Percentiles rank a stretch among this genome's conserved stretches.
These are phyloP conservation scores for Ceratosolen fusciceps DNA, from an alignment of 1,140 invertebrate species.

Conservation along the genomic window DNA sequence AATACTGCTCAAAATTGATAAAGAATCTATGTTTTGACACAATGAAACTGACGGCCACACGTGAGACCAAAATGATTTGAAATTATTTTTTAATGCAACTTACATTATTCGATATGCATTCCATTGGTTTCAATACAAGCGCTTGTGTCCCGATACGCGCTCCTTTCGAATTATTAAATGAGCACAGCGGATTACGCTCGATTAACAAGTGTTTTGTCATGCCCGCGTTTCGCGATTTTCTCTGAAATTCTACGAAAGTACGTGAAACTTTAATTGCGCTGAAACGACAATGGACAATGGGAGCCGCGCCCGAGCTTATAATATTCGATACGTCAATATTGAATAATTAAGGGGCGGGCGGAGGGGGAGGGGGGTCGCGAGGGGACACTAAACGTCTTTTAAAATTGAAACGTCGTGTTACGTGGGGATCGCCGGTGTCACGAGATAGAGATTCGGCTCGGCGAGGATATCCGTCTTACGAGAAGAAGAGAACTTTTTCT, in stretches of 20 bases:
- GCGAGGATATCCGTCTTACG: neutral
- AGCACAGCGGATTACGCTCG: neutral
- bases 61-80: neutral
- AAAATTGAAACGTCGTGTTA: too few relatives aligned
- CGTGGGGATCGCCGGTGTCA: too few relatives aligned
- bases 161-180: neutral
- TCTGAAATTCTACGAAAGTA: too few relatives aligned
- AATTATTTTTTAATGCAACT: neutral
- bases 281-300: too few relatives aligned
- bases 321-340: too few relatives aligned
- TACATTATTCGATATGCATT: neutral
- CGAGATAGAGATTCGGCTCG: neutral
- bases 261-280: too few relatives aligned
- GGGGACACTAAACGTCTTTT: too few relatives aligned
- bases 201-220: neutral
- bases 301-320: too few relatives aligned
- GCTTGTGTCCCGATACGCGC: neutral
- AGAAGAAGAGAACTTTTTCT: neutral
- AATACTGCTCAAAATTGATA: conserved; percentile 16
- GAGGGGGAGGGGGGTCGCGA: too few relatives aligned
- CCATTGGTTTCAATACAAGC: neutral
- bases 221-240: too few relatives aligned
- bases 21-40: conserved; percentile 9
- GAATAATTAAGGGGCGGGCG: too few relatives aligned
- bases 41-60: neutral